Conservation (phyloP, 2,888 invertebrate genomes). For the Volucella inflata region DNA sequence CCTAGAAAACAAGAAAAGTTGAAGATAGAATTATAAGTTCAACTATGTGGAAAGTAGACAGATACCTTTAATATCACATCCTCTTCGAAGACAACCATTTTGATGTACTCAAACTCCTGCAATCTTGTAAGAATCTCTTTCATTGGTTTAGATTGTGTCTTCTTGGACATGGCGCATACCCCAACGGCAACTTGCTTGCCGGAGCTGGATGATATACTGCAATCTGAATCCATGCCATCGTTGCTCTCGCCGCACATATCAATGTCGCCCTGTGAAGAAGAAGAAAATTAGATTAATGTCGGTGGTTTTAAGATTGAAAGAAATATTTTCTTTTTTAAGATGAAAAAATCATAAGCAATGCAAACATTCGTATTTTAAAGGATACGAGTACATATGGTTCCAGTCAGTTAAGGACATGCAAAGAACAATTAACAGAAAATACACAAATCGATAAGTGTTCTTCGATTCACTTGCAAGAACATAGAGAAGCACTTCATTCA, state of each 20-base stretch:
- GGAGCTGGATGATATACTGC: constrained; percentile 85
- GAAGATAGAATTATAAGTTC: background rate
- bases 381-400: no score
- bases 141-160: constrained; percentile 99
- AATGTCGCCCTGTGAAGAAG: constrained; percentile 88
- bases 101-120: constrained; percentile 97
- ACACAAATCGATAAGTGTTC: no score
- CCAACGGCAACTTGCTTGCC: constrained; percentile 98
- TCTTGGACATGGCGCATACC: constrained; percentile 99
- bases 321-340: no score
- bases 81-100: constrained; percentile 97
- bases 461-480: no score
- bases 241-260: constrained; percentile 88
- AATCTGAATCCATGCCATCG: constrained; percentile 86
- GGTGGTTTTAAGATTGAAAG: background rate
- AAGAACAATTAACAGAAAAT: no score
- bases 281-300: background rate
- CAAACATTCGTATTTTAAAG: no score
- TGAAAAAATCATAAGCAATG: no score
- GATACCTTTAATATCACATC: constrained; percentile 95
- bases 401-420: no score
- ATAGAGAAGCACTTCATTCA: no score
- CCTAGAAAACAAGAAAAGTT: constrained; percentile 84
- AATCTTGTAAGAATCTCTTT: constrained; percentile 98
- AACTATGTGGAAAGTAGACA: background rate